Percentiles rank a stretch among this genome's conserved stretches.
Conservation (phyloP, 2,888 invertebrate genomes). For the Oligia latruncula region DNA sequence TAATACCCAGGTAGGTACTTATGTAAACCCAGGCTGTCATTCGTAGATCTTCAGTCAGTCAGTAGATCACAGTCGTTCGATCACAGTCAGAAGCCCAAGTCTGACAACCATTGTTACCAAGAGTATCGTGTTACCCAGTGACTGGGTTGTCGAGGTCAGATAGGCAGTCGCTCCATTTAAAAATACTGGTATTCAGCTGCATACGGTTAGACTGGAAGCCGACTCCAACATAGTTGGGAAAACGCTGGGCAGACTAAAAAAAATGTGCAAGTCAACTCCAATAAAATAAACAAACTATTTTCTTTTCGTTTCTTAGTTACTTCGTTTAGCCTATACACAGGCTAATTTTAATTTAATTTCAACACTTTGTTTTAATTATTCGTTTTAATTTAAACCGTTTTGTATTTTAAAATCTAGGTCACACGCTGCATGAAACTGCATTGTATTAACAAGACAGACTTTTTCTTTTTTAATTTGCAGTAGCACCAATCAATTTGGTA, state of each 20-base stretch:
- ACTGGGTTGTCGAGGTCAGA: not conserved
- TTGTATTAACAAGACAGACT: not conserved
- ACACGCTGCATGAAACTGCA: not conserved
- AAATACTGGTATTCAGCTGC: not conserved
- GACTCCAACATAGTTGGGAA: not conserved
- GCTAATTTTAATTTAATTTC: not conserved
- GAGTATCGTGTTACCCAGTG: not conserved
- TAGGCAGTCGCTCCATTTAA: too few species aligned
- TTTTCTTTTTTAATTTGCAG: not conserved
- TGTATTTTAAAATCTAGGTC: not conserved
- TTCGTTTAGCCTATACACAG: not conserved
- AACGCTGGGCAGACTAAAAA: not conserved
- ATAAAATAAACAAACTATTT: too few species aligned
- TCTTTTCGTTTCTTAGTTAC: not conserved
- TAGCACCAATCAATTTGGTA: constrained; percentile 6
- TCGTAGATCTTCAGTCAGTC: not conserved
- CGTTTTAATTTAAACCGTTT: not conserved
- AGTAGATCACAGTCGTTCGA: not conserved
- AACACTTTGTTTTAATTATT: not conserved
- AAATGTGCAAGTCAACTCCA: not conserved
- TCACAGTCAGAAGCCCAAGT: not conserved
- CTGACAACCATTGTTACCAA: not conserved
- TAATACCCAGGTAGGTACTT: not conserved
- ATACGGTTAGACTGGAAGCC: not conserved
- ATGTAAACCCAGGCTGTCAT: not conserved